These are phyloP conservation scores for Clinocottus analis DNA, from an alignment of 2,113 vertebrate genomes.

Conservation along the genomic window DNA sequence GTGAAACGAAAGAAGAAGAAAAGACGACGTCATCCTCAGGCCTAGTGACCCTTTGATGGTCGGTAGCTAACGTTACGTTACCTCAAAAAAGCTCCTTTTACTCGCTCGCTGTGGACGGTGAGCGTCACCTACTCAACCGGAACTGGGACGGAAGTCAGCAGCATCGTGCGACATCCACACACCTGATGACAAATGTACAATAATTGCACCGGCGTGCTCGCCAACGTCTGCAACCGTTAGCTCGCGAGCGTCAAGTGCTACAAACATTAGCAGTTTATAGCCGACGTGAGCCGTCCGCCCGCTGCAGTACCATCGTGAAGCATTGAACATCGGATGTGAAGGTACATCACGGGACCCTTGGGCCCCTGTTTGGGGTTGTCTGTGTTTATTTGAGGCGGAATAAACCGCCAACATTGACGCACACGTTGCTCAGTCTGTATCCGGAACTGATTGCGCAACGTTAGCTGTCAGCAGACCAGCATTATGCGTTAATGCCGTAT, in stretches of 20 bases:
- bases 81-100: neutral
- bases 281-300: neutral
- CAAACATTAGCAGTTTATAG: conserved; percentile 3
- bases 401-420: neutral
- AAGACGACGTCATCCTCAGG: neutral
- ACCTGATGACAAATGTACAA: rapidly evolving
- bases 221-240: neutral
- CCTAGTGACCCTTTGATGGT: neutral
- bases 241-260: neutral
- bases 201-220: neutral
- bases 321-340: neutral
- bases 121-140: neutral
- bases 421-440: neutral
- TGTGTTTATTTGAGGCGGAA: neutral
- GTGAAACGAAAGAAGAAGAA: conserved; percentile 1
- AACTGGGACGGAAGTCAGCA: rapidly evolving
- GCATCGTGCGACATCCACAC: too few relatives aligned
- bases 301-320: too few relatives aligned
- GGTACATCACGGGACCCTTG: too few relatives aligned
- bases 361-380: rapidly evolving
- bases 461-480: neutral
- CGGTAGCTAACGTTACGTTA: neutral
- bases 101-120: conserved; percentile 12
- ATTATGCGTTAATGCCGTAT: neutral
- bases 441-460: neutral